These are phyloP conservation scores for Pomacea maculata DNA, from an alignment of 1,140 invertebrate genomes.

Conservation along the genomic window DNA sequence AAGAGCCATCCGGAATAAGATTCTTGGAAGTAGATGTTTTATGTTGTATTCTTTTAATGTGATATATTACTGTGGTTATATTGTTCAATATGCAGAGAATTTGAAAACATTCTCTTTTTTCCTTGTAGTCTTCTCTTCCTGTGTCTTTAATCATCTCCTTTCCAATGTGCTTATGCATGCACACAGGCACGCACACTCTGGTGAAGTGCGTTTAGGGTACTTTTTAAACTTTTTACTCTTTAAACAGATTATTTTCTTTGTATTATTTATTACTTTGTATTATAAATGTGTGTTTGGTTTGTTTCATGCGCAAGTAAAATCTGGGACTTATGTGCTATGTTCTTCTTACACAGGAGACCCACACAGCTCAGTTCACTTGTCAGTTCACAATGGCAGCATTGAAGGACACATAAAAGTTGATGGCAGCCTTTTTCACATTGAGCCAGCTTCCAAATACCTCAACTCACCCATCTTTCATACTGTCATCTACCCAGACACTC, in stretches of 20 bases:
- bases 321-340: background rate
- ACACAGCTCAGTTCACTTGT: conserved; percentile 10
- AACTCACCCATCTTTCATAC: background rate
- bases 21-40: background rate
- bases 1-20: too few species aligned
- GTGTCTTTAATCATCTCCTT: background rate
- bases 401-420: conserved; percentile 14
- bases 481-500: conserved; percentile 17
- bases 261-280: background rate
- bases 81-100: too few species aligned
- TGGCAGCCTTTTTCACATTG: conserved; percentile 15
- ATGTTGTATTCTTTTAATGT: background rate
- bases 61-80: background rate
- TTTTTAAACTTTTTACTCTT: background rate
- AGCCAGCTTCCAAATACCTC: conserved; percentile 13
- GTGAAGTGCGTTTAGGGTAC: background rate
- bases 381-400: conserved; percentile 17
- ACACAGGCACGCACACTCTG: too few species aligned
- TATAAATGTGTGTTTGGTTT: background rate
- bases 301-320: too few species aligned
- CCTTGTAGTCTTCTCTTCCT: background rate
- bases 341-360: conserved; percentile 4
- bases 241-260: background rate
- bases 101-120: background rate
- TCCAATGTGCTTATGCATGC: background rate